Conservation (phyloP, 2,888 invertebrate species). For the Torymus aiolomorphi region DNA sequence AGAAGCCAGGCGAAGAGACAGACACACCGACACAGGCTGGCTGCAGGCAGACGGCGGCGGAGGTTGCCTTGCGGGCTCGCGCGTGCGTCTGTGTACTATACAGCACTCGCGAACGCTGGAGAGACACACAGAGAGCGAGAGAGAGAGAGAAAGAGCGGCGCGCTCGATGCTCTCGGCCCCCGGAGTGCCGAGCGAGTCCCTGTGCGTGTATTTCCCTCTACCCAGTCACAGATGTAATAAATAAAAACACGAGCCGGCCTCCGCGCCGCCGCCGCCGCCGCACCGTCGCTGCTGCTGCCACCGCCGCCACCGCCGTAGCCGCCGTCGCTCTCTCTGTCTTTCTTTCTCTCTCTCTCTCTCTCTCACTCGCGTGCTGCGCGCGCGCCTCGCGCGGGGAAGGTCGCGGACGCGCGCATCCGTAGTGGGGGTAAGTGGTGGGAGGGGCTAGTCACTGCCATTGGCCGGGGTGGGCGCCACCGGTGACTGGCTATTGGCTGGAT, state of each 20-base stretch:
- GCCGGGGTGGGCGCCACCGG: constrained; percentile 10
- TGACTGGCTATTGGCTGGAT: not conserved
- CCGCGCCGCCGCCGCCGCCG: constrained; percentile 55
- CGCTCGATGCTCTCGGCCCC: constrained; percentile 44
- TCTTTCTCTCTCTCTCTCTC: no score
- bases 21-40: no score
- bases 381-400: constrained; percentile 46
- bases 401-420: constrained; percentile 66
- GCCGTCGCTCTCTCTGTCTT: not conserved
- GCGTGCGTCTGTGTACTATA: no score
- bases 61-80: no score
- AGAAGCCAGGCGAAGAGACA: no score
- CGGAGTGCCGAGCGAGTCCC: constrained; percentile 65
- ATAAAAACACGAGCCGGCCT: constrained; percentile 74
- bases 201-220: constrained; percentile 74
- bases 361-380: not conserved
- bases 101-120: no score
- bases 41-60: no score
- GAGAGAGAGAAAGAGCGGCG: constrained; percentile 7
- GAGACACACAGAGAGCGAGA: not conserved
- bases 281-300: constrained; percentile 57
- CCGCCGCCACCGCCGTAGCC: constrained; percentile 34
- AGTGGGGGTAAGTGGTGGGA: constrained; percentile 60
- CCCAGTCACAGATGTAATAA: constrained; percentile 76
- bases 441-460: constrained; percentile 61